Percentiles rank a stretch among this genome's conserved stretches.
Conservation (phyloP, 2,113 vertebrate genomes). For the Microtus richardsoni region DNA sequence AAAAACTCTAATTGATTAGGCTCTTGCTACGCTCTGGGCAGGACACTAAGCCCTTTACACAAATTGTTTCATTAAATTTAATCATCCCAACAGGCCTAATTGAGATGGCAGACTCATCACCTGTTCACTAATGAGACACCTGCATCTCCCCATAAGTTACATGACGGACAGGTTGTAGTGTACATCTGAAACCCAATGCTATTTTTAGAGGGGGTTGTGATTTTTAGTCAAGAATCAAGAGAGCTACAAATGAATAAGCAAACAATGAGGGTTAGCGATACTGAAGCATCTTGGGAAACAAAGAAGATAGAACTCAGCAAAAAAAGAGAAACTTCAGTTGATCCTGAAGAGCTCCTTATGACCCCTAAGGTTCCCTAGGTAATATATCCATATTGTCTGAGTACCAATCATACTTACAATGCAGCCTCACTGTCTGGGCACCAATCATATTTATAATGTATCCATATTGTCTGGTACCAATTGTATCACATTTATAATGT, state of each 20-base stretch:
- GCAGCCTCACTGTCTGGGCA: not conserved
- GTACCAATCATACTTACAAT: not conserved
- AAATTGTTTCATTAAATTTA: slow-evolving; percentile 30
- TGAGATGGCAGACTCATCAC: not conserved
- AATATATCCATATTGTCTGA: not conserved
- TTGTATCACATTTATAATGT: not conserved
- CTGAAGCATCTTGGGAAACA: not conserved
- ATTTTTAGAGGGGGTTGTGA: not conserved
- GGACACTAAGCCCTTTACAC: not conserved
- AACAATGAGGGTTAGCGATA: not conserved
- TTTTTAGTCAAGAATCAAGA: slow-evolving; percentile 2
- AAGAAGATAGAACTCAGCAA: not conserved
- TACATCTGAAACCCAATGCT: not conserved
- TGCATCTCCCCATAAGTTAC: not conserved
- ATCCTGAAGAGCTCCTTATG: not conserved
- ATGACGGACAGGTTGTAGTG: not conserved
- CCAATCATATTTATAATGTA: too few species aligned
- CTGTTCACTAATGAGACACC: slow-evolving; percentile 16
- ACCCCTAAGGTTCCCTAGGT: not conserved
- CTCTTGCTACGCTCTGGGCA: not conserved
- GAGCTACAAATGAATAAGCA: not conserved
- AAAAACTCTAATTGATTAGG: slow-evolving; percentile 37
- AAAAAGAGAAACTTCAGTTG: not conserved
- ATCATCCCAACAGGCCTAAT: not conserved
- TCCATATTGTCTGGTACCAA: not conserved